Evolutionary conservation across 2,888 invertebrate genomes (phyloP).

Genomic region (Acanthococcus lagerstroemiae): DNA sequence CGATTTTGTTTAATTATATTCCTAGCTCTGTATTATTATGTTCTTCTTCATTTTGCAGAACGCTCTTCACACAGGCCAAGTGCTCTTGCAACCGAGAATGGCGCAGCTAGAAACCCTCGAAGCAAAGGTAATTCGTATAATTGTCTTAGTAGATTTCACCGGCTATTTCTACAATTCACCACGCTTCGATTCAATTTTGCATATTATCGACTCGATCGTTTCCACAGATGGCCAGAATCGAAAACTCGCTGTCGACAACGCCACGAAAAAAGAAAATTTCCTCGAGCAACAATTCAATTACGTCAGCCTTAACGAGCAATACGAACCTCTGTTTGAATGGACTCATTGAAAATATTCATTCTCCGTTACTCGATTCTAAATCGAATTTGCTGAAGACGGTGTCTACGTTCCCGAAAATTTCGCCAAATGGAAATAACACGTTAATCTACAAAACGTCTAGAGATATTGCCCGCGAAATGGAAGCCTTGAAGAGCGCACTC

Average conservation of each 20-base stretch:
- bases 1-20: too few relatives aligned
- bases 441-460: constrained; percentile 11
- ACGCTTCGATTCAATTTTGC: not conserved
- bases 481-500: constrained; percentile 8
- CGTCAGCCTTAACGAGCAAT: not conserved
- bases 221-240: constrained; percentile 70
- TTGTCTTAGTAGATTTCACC: not conserved
- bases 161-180: not conserved
- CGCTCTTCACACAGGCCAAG: constrained; percentile 35
- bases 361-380: not conserved
- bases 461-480: constrained; percentile 21
- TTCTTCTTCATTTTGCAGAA: constrained; percentile 37
- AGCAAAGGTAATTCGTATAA: constrained; percentile 52
- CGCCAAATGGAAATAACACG: not conserved
- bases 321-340: constrained; percentile 1
- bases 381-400: not conserved
- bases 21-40: not conserved
- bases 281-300: constrained; percentile 22
- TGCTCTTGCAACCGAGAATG: constrained; percentile 43
- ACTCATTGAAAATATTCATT: not conserved
- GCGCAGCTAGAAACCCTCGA: constrained; percentile 65
- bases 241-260: constrained; percentile 59
- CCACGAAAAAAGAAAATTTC: constrained; percentile 44
- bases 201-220: too few relatives aligned
- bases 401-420: constrained; percentile 9